Evolutionary conservation across 2,888 invertebrate species (phyloP), one percentile per base, ranked within the genome.

Genomic region (Drosophila subquinaria): DNA sequence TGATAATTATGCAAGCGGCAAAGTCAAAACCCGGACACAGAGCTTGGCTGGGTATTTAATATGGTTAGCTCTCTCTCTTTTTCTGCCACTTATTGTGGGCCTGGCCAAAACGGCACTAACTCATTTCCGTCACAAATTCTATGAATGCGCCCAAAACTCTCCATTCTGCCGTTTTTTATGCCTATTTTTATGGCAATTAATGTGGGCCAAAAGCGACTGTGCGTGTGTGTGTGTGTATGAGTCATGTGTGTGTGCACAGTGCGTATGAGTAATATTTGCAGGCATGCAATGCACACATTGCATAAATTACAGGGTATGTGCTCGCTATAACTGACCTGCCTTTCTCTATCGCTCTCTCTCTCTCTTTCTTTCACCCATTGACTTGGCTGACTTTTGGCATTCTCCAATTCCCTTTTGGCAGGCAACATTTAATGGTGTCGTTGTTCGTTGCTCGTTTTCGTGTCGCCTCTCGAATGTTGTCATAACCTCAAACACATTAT

Each of bases 101-200:
- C 36, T 57, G 86, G 78, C 81, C 47, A 36, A 88, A 87, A 73
- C 73, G 73, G 86, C 87, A 88, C 79, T 81, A 76, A 84, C 79
- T 84, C 88, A 89, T 89, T 84, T 84, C 83, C 83, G 83, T 87
- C 83, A 87, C 83, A 89, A 76, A 84, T 84, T 84, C 88, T 87
- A 81, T 74, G 89, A 86, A 81, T 83, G 83, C 65, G 56, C 45
- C 50, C 27, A 27, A 33, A 53, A 53, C 53, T 10, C 27, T 27
- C 5, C 27, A 27, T 5, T 45, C 59, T 17, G 23, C 38, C 42
- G 27, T 74, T 60, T 57, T 50, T 15, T 59, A 55, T 85, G 78
- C 57, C 71, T 73, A 80, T 82, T 82, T 82, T 78, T 88, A 78
- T 86, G 86, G 83, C 73, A 76, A 89, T 89, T 85, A 89, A 85